Conservation (phyloP, 2,113 vertebrate genomes). For the Oophaga pumilio region DNA sequence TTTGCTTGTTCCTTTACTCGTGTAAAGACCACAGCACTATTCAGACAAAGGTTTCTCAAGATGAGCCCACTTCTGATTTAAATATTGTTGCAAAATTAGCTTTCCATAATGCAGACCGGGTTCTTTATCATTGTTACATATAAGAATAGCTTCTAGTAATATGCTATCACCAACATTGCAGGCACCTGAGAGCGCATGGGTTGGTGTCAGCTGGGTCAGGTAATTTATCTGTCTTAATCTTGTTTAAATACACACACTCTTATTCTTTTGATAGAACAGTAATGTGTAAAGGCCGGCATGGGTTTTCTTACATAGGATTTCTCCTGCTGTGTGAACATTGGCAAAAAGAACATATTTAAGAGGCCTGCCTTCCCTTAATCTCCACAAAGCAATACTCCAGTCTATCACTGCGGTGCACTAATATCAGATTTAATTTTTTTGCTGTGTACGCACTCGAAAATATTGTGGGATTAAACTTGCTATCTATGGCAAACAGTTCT, state of each 20-base stretch:
- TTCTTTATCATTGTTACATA: background rate
- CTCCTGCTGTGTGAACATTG: conserved; percentile 8
- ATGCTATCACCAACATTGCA: background rate
- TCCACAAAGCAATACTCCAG: conserved; percentile 23
- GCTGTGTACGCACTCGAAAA: background rate
- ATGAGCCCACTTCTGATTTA: background rate
- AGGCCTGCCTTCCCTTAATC: background rate
- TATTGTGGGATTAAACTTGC: conserved; percentile 2
- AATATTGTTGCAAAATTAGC: background rate
- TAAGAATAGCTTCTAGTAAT: background rate
- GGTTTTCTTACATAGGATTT: background rate
- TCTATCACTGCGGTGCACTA: conserved; percentile 2
- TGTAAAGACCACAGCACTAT: too few species aligned
- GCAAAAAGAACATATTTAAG: conserved; percentile 16
- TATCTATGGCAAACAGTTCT: background rate
- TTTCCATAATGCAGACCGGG: background rate
- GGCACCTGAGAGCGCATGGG: background rate
- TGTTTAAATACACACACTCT: conserved; percentile 1
- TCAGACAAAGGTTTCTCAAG: too few species aligned
- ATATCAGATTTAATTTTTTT: conserved; percentile 15
- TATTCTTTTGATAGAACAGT: background rate
- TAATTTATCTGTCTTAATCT: conserved; percentile 6
- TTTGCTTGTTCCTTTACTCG: too few species aligned
- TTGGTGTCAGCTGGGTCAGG: background rate
- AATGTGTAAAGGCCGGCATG: background rate